These are phyloP conservation scores for Mesorhabditis sp. DNA, from an alignment of 2,888 invertebrate species.

Conservation along the genomic window DNA sequence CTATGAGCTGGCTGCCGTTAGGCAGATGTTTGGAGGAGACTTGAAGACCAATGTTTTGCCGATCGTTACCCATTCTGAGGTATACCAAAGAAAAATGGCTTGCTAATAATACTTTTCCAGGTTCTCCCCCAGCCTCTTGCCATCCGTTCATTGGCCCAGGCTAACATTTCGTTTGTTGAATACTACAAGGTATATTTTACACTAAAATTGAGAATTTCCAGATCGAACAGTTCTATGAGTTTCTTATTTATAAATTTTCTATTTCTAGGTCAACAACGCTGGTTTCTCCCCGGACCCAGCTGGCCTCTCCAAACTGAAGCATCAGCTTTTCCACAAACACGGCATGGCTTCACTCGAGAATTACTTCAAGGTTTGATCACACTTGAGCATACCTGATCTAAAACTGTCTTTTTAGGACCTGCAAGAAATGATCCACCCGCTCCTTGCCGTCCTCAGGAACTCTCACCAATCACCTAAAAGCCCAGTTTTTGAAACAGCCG, in stretches of 20 bases:
- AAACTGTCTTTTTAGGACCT: slow-evolving; percentile 28
- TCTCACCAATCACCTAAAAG: slow-evolving; percentile 14
- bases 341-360: slow-evolving; percentile 41
- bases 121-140: slow-evolving; percentile 49
- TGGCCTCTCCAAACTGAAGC: slow-evolving; percentile 37
- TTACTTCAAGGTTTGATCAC: slow-evolving; percentile 29
- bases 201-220: not conserved
- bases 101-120: slow-evolving; percentile 14
- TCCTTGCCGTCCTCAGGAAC: slow-evolving; percentile 42
- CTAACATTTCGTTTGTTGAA: slow-evolving; percentile 47
- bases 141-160: slow-evolving; percentile 39
- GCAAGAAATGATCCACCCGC: slow-evolving; percentile 43
- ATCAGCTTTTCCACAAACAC: slow-evolving; percentile 45
- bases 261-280: slow-evolving; percentile 35
- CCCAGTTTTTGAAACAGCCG: slow-evolving; percentile 1
- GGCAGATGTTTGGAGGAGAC: slow-evolving; percentile 48
- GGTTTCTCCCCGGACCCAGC: slow-evolving; percentile 36
- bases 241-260: not conserved
- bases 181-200: slow-evolving; percentile 41
- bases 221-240: not conserved
- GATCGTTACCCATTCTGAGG: slow-evolving; percentile 46
- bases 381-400: not conserved
- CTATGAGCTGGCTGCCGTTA: slow-evolving; percentile 46
- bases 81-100: not conserved
- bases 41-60: slow-evolving; percentile 49